Evolutionary conservation across 1,140 invertebrate species (phyloP), one percentile per base, ranked within the genome.

Genomic region (Arctopsyche grandis): DNA sequence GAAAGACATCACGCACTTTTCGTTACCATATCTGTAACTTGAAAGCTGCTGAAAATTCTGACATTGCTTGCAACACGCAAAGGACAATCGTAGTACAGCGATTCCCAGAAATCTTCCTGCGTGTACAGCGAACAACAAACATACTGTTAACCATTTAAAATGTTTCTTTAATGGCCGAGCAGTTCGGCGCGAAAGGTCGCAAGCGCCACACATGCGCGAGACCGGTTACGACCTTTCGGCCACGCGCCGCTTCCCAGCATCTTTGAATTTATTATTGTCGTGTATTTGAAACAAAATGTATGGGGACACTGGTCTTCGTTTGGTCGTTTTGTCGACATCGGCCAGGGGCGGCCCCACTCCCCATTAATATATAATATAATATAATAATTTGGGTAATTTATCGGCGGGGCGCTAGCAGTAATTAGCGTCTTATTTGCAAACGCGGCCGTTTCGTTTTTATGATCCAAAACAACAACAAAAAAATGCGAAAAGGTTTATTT

Each of bases 201-300:
- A 82, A 78, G 58, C 60, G 81, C 78, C 81, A 10, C 12, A 26
- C 19, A 24, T 9, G 7, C 12, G 7, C 12, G 38, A 73, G n/a
- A 22, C 24, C 12, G 12, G 12, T n/a, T 73, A 22, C 0, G 69
- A 19, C 69, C 14, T 24, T 63, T 19, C 19, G 43, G 22, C 19
- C 21, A 24, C 26, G 46, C n/a, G 24, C 4, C 26, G 16, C 29
- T 5, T 26, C 66, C 12, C 71, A 58, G 46, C 74, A 44, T 79
- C 77, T 77, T 75, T 82, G 81, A 82, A 82, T 82, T 82, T 82
- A 82, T 82, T 82, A 82, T 82, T 82, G 79, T 82, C 81, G 81
- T 82, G 79, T 82, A 75, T 80, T 80, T 80, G 81, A 82, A 82
- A 80, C 81, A 80, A 82, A 82, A 80, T 82, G 81, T 82, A 66